Percentiles rank a stretch among this genome's conserved stretches.
These are phyloP conservation scores for Mythimna loreyi DNA, from an alignment of 2,888 invertebrate species.

Conservation along the genomic window DNA sequence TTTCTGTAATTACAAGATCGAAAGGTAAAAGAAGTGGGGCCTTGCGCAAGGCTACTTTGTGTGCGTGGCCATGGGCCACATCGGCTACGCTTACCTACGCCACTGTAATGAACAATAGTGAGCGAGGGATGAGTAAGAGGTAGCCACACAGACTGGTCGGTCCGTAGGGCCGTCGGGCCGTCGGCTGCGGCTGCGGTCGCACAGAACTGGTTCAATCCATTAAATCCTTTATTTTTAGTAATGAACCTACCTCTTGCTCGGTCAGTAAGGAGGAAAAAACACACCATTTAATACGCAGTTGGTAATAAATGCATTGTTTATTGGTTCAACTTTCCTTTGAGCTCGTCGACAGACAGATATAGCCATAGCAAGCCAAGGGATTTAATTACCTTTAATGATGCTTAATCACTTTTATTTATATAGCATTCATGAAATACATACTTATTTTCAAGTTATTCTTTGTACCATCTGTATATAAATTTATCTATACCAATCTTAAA, in stretches of 20 bases:
- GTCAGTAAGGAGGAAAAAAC: constrained; percentile 54
- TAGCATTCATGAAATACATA: neutral
- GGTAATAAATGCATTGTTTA: constrained; percentile 61
- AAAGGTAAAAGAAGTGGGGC: too few species aligned
- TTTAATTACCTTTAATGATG: constrained; percentile 58
- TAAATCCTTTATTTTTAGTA: constrained; percentile 78
- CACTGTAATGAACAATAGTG: too few species aligned
- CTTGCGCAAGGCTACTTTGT: too few species aligned
- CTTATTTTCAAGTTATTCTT: neutral
- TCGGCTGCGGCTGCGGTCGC: constrained; percentile 64
- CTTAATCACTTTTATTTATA: constrained; percentile 50
- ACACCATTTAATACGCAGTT: constrained; percentile 45
- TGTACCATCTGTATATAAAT: constrained; percentile 4
- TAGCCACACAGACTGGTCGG: constrained; percentile 61
- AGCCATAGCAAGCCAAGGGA: constrained; percentile 39
- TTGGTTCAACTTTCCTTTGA: constrained; percentile 58
- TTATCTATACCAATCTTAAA: too few species aligned
- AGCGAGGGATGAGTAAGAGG: constrained; percentile 58
- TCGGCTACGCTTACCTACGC: too few species aligned
- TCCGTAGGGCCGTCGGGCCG: neutral
- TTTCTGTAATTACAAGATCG: too few species aligned
- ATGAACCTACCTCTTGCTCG: constrained; percentile 61
- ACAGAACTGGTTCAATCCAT: constrained; percentile 76
- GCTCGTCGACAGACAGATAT: constrained; percentile 49
- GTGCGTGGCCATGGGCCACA: too few species aligned